phyloP scores from a whole-genome alignment of 2,888 invertebrate species.

The Sycophila texana region DNA sequence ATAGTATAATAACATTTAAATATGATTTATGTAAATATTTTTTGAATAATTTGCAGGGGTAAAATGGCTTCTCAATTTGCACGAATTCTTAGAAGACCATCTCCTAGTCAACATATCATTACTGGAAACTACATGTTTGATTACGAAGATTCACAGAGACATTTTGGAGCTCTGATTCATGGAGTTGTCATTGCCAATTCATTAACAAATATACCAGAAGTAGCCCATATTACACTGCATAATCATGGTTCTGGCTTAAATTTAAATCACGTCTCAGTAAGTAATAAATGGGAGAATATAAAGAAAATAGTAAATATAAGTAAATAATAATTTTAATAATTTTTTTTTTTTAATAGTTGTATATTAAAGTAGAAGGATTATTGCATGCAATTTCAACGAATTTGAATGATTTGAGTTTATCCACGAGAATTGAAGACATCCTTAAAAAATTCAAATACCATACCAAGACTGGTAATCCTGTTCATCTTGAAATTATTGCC shows the following conservation, averaged over 20 bases:
- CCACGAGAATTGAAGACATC: conserved; percentile 77
- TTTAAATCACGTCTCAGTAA: conserved; percentile 80
- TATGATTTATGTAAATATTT: neutral
- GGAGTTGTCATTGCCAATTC: conserved; percentile 82
- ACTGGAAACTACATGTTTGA: conserved; percentile 86
- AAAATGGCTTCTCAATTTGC: conserved; percentile 82
- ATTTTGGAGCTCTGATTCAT: conserved; percentile 80
- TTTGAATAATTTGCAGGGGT: conserved; percentile 16
- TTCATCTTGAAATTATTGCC: conserved; percentile 82
- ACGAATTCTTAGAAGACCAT: conserved; percentile 79
- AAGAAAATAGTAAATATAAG: neutral
- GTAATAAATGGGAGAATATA: conserved; percentile 58
- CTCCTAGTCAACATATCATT: conserved; percentile 79
- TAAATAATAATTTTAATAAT: neutral
- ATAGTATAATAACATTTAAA: neutral
- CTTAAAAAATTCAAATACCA: conserved; percentile 76
- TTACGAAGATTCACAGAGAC: conserved; percentile 80
- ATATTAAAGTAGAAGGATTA: conserved; percentile 79
- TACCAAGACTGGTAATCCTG: conserved; percentile 75
- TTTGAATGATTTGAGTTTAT: conserved; percentile 72
- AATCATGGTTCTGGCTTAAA: conserved; percentile 79
- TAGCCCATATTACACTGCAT: conserved; percentile 78
- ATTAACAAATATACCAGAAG: conserved; percentile 81
- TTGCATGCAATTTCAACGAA: conserved; percentile 75
- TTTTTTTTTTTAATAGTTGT: conserved; percentile 76